Conservation (phyloP, 2,113 vertebrate species). For the Peromyscus leucopus region DNA sequence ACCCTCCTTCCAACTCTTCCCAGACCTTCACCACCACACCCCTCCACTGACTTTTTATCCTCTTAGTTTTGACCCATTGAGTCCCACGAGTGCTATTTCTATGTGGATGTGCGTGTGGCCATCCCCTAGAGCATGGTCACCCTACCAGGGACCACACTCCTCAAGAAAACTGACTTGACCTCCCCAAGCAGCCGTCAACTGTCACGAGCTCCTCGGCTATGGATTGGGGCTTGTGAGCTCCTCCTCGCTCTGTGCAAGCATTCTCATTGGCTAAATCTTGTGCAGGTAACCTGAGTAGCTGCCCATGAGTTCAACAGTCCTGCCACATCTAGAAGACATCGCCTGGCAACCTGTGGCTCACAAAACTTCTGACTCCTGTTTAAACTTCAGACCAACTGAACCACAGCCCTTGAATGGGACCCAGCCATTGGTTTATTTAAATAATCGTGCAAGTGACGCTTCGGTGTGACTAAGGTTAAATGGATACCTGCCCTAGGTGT, state of each 20-base stretch:
- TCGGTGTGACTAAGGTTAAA: neutral
- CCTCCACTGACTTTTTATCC: neutral
- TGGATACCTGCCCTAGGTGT: neutral
- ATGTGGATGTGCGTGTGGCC: too few species aligned
- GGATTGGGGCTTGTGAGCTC: neutral
- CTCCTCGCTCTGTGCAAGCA: neutral
- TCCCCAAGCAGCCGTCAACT: neutral
- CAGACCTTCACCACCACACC: neutral
- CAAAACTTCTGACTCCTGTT: neutral
- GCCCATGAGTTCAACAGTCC: neutral
- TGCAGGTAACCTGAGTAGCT: neutral
- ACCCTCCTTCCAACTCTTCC: neutral
- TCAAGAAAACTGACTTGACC: neutral
- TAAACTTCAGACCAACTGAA: neutral
- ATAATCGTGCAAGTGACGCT: neutral
- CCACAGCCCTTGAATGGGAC: neutral
- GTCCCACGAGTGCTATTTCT: neutral
- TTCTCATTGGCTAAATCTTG: neutral
- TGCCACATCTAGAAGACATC: neutral
- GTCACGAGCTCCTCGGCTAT: neutral
- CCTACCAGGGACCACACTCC: neutral
- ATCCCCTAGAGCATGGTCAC: neutral
- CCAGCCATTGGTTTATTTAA: neutral
- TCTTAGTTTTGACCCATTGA: neutral
- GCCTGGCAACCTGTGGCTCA: neutral